Evolutionary conservation across 2,797 vertebrate genomes (phyloP).

Genomic region (Mycteria americana): DNA sequence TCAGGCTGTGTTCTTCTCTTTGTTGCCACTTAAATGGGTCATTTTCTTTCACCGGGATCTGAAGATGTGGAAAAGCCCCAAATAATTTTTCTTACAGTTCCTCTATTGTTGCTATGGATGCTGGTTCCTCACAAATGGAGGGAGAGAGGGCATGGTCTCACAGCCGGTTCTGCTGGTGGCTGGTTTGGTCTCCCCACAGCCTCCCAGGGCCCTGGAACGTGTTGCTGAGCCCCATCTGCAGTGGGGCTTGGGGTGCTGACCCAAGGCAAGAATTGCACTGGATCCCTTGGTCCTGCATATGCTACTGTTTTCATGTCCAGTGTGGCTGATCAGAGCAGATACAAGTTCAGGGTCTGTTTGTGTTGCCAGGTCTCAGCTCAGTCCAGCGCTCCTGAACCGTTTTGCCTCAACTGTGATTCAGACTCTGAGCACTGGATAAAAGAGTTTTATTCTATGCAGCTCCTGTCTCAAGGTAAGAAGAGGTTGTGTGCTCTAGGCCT

Average conservation of each 20-base stretch:
- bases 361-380: not conserved
- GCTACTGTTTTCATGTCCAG: accelerated
- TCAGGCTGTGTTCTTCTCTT: not conserved
- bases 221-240: not conserved
- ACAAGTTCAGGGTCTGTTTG: not conserved
- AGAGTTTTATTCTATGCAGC: not conserved
- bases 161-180: not conserved
- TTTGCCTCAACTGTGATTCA: not conserved
- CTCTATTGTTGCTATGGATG: not conserved
- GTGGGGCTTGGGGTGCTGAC: accelerated
- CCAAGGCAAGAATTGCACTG: not conserved
- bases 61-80: not conserved
- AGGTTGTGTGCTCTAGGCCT: not conserved
- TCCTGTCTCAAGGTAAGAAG: not conserved
- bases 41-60: not conserved
- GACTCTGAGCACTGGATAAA: not conserved
- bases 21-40: not conserved
- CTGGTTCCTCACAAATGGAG: not conserved
- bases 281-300: accelerated
- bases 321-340: not conserved
- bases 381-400: accelerated
- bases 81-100: not conserved
- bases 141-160: not conserved
- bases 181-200: not conserved
- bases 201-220: not conserved